These are phyloP conservation scores for Paramisgurnus dabryanus DNA, from an alignment of 2,113 vertebrate species.

Conservation along the genomic window DNA sequence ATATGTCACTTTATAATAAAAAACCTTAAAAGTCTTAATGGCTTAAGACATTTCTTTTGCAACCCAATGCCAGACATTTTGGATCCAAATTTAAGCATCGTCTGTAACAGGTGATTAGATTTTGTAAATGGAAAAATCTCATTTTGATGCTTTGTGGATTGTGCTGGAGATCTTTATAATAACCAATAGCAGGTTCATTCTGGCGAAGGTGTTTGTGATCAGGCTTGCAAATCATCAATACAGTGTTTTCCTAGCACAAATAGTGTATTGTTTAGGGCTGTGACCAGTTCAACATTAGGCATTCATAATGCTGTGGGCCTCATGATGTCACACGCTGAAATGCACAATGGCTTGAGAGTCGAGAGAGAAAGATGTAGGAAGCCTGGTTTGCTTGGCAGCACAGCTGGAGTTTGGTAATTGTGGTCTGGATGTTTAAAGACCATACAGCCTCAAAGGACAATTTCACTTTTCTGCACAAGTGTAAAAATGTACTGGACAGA, in stretches of 20 bases:
- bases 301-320: conserved; percentile 52
- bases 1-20: conserved; percentile 63
- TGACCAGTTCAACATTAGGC: conserved; percentile 60
- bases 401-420: conserved; percentile 34
- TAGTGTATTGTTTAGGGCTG: conserved; percentile 63
- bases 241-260: conserved; percentile 60
- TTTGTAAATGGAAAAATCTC: no score
- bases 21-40: background rate
- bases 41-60: conserved; percentile 8
- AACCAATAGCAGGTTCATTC: conserved; percentile 7
- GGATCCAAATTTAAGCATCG: background rate
- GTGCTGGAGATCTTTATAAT: background rate
- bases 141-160: background rate
- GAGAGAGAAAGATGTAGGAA: conserved; percentile 39
- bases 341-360: conserved; percentile 40
- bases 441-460: background rate
- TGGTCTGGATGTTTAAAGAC: conserved; percentile 22
- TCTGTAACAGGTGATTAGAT: background rate
- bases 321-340: conserved; percentile 55
- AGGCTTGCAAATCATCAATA: conserved; percentile 59
- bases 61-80: no score
- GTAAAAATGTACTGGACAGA: no score
- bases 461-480: no score
- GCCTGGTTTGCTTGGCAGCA: conserved; percentile 17
- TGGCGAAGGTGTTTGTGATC: conserved; percentile 34